Conservation (phyloP, 2,113 vertebrate genomes). For the Ceyx melanurus region DNA sequence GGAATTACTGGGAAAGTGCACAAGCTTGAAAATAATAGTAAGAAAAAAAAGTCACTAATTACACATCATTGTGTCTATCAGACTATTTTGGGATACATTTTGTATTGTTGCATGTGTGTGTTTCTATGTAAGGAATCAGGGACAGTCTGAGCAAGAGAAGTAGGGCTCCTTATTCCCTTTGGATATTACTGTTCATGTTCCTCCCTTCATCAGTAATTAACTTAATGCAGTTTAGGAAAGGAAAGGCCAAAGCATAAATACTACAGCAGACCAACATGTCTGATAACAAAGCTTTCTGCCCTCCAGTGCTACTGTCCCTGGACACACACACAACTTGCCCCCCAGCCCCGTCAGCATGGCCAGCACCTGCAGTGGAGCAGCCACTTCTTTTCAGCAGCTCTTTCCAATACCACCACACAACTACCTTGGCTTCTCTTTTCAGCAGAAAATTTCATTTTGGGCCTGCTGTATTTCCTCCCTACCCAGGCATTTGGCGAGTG, state of each 20-base stretch:
- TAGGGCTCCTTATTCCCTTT: not conserved
- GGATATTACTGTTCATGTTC: not conserved
- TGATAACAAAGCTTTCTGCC: not conserved
- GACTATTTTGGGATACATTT: not conserved
- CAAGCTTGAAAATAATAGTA: not conserved
- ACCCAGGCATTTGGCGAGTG: not conserved
- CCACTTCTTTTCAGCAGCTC: not conserved
- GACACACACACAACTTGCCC: fast-evolving
- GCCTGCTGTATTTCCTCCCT: not conserved
- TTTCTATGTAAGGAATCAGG: not conserved
- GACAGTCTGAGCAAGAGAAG: not conserved
- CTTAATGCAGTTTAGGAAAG: not conserved
- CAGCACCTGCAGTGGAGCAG: not conserved
- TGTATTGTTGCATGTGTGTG: not conserved
- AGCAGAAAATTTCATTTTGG: not conserved
- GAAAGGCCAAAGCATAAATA: not conserved
- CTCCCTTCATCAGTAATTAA: not conserved
- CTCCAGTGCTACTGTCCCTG: not conserved
- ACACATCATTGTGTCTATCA: not conserved
- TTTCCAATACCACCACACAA: not conserved
- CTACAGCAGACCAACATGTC: not conserved
- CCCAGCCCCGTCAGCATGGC: not conserved
- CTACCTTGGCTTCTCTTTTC: not conserved
- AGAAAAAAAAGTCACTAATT: not conserved
- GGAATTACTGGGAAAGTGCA: not conserved